Percentiles rank a stretch among this genome's conserved stretches.
Evolutionary conservation across 2,888 invertebrate species (phyloP).

Genomic region (Pyrocoelia pectoralis): DNA sequence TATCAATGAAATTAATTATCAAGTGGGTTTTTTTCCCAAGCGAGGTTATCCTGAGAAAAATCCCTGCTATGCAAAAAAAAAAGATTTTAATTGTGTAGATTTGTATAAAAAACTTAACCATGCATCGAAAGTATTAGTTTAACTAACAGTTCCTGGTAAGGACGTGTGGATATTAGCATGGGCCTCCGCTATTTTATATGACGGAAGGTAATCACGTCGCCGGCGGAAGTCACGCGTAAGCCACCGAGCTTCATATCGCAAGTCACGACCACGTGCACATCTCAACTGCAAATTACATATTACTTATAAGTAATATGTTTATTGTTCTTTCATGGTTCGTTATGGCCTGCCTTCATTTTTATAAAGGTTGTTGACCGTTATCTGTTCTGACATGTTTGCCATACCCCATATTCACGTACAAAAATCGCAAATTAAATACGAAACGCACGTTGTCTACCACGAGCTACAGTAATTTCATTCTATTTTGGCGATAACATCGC

Average conservation of each 20-base stretch:
- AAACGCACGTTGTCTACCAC: constrained; percentile 5
- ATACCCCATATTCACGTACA: constrained; percentile 16
- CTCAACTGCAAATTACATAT: constrained; percentile 48
- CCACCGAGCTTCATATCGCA: constrained; percentile 42
- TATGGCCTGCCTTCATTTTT: constrained; percentile 28
- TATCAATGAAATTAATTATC: too few relatives aligned
- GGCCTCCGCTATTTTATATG: constrained; percentile 36
- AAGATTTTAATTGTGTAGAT: too few relatives aligned
- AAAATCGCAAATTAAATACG: constrained; percentile 14
- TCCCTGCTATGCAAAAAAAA: too few relatives aligned
- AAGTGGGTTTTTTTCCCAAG: too few relatives aligned
- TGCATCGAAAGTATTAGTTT: constrained; percentile 21
- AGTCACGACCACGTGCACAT: constrained; percentile 48
- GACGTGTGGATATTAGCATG: constrained; percentile 42
- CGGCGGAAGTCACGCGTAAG: constrained; percentile 48
- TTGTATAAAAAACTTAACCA: too few relatives aligned
- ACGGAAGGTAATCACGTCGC: constrained; percentile 32
- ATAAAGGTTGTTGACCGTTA: constrained; percentile 27
- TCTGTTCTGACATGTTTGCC: constrained; percentile 7
- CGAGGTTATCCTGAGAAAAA: too few relatives aligned
- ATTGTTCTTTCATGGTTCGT: constrained; percentile 40
- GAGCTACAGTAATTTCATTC: constrained; percentile 12
- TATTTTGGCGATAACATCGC: constrained; percentile 7
- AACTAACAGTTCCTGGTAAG: constrained; percentile 35
- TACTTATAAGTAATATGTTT: constrained; percentile 42